Conservation (phyloP, 2,113 vertebrate genomes). For the Lathamus discolor region DNA sequence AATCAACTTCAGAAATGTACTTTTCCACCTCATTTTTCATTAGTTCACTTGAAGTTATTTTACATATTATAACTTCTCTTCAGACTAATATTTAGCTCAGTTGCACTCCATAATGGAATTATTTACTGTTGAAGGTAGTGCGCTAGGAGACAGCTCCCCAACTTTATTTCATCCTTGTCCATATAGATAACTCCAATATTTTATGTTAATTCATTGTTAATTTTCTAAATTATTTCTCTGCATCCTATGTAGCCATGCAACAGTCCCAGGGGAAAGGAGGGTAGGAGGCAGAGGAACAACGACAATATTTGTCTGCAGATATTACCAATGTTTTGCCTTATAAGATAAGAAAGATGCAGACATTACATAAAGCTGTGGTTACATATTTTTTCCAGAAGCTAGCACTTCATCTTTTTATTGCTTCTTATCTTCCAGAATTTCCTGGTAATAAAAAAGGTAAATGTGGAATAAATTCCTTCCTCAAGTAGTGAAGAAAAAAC, state of each 20-base stretch:
- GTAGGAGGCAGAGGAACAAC: background rate
- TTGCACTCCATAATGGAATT: background rate
- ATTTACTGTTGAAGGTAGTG: background rate
- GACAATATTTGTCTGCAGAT: background rate
- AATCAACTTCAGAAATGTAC: background rate
- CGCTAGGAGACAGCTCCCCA: background rate
- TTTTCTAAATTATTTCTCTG: background rate
- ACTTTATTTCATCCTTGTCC: background rate
- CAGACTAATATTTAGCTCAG: background rate
- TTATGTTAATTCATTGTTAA: background rate
- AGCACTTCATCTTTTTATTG: background rate
- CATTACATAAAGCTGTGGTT: background rate
- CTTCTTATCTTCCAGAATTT: background rate
- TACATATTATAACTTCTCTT: background rate
- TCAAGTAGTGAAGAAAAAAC: background rate
- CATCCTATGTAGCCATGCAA: background rate
- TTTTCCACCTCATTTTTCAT: background rate
- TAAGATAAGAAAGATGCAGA: background rate
- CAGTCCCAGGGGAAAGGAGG: accelerated
- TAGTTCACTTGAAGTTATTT: background rate
- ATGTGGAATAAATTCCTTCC: background rate
- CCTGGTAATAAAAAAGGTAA: background rate
- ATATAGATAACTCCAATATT: background rate
- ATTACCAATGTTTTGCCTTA: background rate
- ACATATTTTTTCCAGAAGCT: background rate